Evolutionary conservation across 37 sponge, comb jelly and placozoan genomes (phyloP), one percentile per base, ranked within the genome.

Genomic region (Bolinopsis microptera): DNA sequence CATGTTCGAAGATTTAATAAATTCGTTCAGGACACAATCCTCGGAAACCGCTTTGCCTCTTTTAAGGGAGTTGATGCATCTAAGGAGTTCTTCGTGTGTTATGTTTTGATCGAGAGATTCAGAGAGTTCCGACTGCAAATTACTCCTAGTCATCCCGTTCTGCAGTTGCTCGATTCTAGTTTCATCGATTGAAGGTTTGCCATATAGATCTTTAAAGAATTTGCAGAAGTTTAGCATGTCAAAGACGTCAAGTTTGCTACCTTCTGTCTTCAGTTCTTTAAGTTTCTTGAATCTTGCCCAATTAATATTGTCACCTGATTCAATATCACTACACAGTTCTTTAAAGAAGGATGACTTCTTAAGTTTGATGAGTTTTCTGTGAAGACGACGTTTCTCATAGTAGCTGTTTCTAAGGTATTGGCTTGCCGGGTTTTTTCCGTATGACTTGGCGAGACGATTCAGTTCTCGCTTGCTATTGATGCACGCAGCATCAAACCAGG

Each of bases 271-370:
- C 1, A 0, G 9, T 8, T 13, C 22, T 77, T 77, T 77, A 16
- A 77, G 80, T 34, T 34, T 77, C 21, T 77, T 77, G 36, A 77
- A 77, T 0, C 18, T 34, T 28, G 28, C 33, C 80, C 80, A 77
- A 36, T 31, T 35, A 5, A 77, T 77, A 18, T 32, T 32, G 35
- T 32, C 21, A 36, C 18, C 35, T 35, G 1, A 0, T 32, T 35
- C 36, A 34, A 77, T 77, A 21, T 77, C 80, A 32, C 33, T 1
- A 34, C 36, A 21, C 0, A 77, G 34, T 18, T 77, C 37, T 1
- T 16, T 9, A 32, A 77, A 33, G 21, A 35, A 77, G 36, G 18
- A 0, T 21, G 28, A 27, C 18, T 77, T 77, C 18, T 77, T 77
- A 0, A 1, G 21, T 35, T 77, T 77, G 21, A 77, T 32, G 18